Evolutionary conservation across 2,797 vertebrate genomes (phyloP).

Genomic region (Aulostomus chinensis): DNA sequence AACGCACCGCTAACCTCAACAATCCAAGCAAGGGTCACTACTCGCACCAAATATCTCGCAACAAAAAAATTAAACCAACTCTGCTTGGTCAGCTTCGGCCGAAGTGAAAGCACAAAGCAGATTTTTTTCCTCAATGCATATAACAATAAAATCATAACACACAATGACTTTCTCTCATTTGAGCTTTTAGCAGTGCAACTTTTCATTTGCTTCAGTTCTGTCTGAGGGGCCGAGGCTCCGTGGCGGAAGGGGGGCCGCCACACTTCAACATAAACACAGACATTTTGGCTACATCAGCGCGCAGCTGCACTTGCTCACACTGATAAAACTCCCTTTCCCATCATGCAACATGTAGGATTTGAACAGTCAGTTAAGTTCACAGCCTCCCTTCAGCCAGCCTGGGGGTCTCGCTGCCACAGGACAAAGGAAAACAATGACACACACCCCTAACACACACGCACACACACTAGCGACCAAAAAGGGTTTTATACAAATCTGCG

Average conservation of each 20-base stretch:
- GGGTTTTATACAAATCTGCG: slow-evolving; percentile 26
- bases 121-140: slow-evolving; percentile 27
- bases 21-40: slow-evolving; percentile 5
- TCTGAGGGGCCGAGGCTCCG: slow-evolving; percentile 2
- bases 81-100: slow-evolving; percentile 1
- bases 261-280: slow-evolving; percentile 10
- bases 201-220: slow-evolving; percentile 26
- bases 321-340: no score
- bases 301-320: neutral
- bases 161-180: slow-evolving; percentile 23
- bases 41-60: slow-evolving; percentile 7
- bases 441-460: slow-evolving; percentile 4
- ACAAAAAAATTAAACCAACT: no score
- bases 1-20: no score
- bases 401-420: slow-evolving; percentile 22
- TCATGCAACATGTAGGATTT: slow-evolving; percentile 17
- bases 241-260: no score
- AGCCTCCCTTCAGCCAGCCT: no score
- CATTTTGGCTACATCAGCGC: neutral
- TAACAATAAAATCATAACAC: slow-evolving; percentile 24
- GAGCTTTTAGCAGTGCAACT: slow-evolving; percentile 50
- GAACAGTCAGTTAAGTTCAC: slow-evolving; percentile 41
- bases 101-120: slow-evolving; percentile 27
- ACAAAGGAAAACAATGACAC: slow-evolving; percentile 7
- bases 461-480: neutral